phyloP scores from a whole-genome alignment of 2,113 vertebrate species.

The Zapornia atra region DNA sequence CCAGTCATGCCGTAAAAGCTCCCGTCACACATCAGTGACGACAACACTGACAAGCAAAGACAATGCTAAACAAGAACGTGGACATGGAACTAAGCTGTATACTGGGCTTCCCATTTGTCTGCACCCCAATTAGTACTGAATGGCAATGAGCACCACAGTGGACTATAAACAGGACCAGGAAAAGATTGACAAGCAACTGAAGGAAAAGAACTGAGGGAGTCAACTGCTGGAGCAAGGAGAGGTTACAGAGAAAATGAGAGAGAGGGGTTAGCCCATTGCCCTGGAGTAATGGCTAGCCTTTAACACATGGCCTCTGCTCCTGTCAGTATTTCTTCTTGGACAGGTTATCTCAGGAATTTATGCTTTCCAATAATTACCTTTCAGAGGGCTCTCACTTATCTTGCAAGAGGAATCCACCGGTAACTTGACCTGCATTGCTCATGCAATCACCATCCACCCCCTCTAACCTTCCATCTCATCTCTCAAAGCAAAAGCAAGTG shows the following conservation, averaged over 20 bases:
- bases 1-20: neutral
- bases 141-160: neutral
- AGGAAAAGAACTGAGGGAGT: neutral
- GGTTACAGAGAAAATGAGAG: neutral
- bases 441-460: constrained; percentile 48
- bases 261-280: constrained; percentile 30
- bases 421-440: constrained; percentile 72
- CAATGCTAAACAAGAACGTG: neutral
- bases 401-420: constrained; percentile 73
- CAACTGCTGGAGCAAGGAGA: constrained; percentile 3
- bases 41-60: neutral
- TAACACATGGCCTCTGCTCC: constrained; percentile 55
- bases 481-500: constrained; percentile 9
- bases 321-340: constrained; percentile 74
- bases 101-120: neutral
- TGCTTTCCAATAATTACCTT: constrained; percentile 80
- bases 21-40: neutral
- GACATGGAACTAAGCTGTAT: neutral
- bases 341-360: constrained; percentile 81
- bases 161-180: neutral
- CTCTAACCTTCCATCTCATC: constrained; percentile 42
- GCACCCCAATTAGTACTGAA: neutral
- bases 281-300: constrained; percentile 37
- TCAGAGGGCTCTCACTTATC: constrained; percentile 75
- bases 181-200: neutral